Evolutionary conservation across 2,888 invertebrate genomes (phyloP).

Genomic region (Plemyria rubiginata): DNA sequence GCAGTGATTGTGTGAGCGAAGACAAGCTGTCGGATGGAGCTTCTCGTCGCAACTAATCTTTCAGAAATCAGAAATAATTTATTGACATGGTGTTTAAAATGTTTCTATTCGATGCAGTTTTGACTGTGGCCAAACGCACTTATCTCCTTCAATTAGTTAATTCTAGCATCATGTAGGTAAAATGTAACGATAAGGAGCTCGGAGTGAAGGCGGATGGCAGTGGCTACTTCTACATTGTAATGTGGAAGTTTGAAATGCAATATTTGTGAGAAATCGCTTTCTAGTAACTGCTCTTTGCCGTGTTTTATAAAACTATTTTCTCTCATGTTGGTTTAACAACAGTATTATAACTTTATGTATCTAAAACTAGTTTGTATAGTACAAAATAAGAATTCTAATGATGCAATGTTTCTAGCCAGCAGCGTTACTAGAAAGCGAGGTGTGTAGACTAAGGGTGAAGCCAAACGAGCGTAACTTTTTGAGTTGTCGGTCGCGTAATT

Average conservation of each 20-base stretch:
- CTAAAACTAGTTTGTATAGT: slow-evolving; percentile 50
- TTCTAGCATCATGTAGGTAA: slow-evolving; percentile 15
- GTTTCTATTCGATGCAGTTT: slow-evolving; percentile 7
- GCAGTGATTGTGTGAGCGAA: background rate
- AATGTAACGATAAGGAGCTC: slow-evolving; percentile 27
- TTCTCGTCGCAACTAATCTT: slow-evolving; percentile 1
- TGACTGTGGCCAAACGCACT: slow-evolving; percentile 21
- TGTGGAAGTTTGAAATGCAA: slow-evolving; percentile 34
- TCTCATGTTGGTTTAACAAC: slow-evolving; percentile 29
- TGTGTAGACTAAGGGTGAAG: too few relatives aligned
- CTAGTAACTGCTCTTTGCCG: slow-evolving; percentile 53
- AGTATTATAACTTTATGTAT: slow-evolving; percentile 30
- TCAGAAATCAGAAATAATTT: slow-evolving; percentile 13
- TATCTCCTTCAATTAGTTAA: slow-evolving; percentile 16
- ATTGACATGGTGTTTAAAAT: slow-evolving; percentile 2
- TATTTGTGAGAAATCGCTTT: slow-evolving; percentile 50
- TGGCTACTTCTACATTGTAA: slow-evolving; percentile 25
- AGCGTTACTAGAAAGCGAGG: slow-evolving; percentile 68
- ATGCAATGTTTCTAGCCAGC: slow-evolving; percentile 41
- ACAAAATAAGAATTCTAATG: slow-evolving; percentile 47
- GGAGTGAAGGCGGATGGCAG: slow-evolving; percentile 33
- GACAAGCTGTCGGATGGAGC: background rate
- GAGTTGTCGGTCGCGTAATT: too few relatives aligned
- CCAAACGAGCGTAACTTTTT: too few relatives aligned
- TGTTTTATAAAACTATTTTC: slow-evolving; percentile 30